phyloP scores from a whole-genome alignment of 2,797 vertebrate genomes.

The Oreochromis grahami region DNA sequence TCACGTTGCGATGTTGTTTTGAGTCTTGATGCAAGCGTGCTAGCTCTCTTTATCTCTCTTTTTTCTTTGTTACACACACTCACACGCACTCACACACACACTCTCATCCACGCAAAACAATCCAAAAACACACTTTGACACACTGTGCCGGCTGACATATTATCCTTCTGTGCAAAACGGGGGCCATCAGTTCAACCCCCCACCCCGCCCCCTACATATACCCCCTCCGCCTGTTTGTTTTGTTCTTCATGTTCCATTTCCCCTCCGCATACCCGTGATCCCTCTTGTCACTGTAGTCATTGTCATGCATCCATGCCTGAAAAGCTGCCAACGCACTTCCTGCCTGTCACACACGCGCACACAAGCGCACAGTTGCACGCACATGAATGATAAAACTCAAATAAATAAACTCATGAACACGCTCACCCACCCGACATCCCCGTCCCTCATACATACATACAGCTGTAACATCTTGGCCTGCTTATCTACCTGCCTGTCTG shows the following conservation, averaged over 20 bases:
- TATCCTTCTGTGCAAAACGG: slow-evolving; percentile 32
- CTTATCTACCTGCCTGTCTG: slow-evolving; percentile 28
- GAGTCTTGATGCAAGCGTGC: slow-evolving; percentile 22
- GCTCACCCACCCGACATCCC: slow-evolving; percentile 2
- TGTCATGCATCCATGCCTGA: slow-evolving; percentile 55
- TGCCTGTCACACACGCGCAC: slow-evolving; percentile 14
- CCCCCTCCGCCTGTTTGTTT: slow-evolving; percentile 53
- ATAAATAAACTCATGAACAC: slow-evolving; percentile 28
- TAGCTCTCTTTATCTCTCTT: not conserved
- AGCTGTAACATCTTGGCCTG: not conserved
- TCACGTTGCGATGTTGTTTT: slow-evolving; percentile 40
- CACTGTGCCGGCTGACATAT: slow-evolving; percentile 49
- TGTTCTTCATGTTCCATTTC: slow-evolving; percentile 73
- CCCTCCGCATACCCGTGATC: slow-evolving; percentile 47
- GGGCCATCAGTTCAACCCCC: slow-evolving; percentile 15
- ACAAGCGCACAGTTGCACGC: not conserved
- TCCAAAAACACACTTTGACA: slow-evolving; percentile 29
- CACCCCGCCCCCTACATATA: not conserved
- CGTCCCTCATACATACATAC: not conserved
- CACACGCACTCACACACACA: slow-evolving; percentile 10
- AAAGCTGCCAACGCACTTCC: slow-evolving; percentile 36
- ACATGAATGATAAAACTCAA: slow-evolving; percentile 15
- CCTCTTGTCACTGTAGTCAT: slow-evolving; percentile 52
- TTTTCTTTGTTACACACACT: not conserved
- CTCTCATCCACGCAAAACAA: slow-evolving; percentile 1